phyloP scores from a whole-genome alignment of 2,113 vertebrate genomes.

The Sterrhoptilus dennistouni region DNA sequence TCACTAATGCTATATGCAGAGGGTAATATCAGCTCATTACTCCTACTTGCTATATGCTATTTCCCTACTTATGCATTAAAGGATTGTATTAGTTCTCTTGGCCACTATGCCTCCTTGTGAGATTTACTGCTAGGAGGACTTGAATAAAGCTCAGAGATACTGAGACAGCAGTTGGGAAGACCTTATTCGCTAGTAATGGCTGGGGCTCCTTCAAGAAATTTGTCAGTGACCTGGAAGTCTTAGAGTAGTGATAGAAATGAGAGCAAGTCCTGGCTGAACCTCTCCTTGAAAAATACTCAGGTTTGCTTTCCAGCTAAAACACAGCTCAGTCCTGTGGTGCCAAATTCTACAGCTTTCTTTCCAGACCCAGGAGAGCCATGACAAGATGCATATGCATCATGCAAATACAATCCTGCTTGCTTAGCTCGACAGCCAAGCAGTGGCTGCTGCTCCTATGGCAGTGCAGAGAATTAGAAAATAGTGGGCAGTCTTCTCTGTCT shows the following conservation, averaged over 20 bases:
- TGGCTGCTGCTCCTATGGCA: not conserved
- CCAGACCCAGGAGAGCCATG: not conserved
- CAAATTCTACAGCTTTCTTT: not conserved
- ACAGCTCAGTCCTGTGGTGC: not conserved
- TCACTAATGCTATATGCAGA: slow-evolving; percentile 14
- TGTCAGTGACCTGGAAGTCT: slow-evolving; percentile 21
- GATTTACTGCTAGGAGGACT: slow-evolving; percentile 9
- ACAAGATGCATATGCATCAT: not conserved
- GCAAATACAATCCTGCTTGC: not conserved
- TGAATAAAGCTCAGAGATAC: not conserved
- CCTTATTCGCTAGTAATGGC: not conserved
- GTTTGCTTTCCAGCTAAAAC: slow-evolving; percentile 11
- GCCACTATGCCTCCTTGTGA: not conserved
- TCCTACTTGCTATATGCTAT: not conserved
- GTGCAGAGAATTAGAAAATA: not conserved
- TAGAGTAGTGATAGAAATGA: not conserved
- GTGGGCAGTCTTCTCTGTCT: not conserved
- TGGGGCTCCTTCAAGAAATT: not conserved
- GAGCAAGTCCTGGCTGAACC: not conserved
- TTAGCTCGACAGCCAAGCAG: not conserved
- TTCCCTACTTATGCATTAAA: not conserved
- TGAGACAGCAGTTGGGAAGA: not conserved
- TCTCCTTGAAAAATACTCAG: not conserved
- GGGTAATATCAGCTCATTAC: not conserved
- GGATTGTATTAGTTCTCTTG: not conserved